Evolutionary conservation across 1,140 invertebrate species (phyloP), one percentile per base, ranked within the genome.

Genomic region (Pseudomyrmex pallidus): DNA sequence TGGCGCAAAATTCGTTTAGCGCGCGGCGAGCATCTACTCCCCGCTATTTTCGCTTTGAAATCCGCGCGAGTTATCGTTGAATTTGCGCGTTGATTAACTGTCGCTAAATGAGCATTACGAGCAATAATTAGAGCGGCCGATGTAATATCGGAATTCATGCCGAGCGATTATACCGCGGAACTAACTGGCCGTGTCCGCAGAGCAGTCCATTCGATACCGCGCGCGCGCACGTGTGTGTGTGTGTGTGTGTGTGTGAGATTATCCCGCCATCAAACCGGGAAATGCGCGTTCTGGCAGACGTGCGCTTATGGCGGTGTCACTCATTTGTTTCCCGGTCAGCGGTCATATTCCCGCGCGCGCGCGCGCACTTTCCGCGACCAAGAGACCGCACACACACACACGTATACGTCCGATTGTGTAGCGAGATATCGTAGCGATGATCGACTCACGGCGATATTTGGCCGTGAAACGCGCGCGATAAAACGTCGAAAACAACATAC

Each of bases 81-180:
- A 87, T 82, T 87, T 73, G 77, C 64, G 57, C 67, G 50, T 46
- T 63, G 67, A 83, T 89, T 78, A 83, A 85, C 84, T 85, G 73
- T 74, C 84, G 66, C 62, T 74, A 83, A 66, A 74, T 83, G 62
- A 80, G 35, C 73, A 78, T 85, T 83, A 85, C 44, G 46, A 74
- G 78, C 61, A 59, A 73, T 74, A 88, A 88, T 89, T 68, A 83
- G 63, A 74, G 52, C 22, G 46, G 9, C 57, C 73, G 56, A 35
- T 68, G 74, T 86, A 82, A 88, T 88, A 80, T 84, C 77, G 66
- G 83, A 83, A 88, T 88, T 57, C 72, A 66, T 87, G 52, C 57
- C 57, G 61, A 48, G 25, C 57, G 78, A 72, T 56, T 59, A 88
- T 59, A 88, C 59, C 86, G 52, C 78, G 68, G 72, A 88, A 88